Conservation (phyloP, 2,113 vertebrate genomes). For the Notarius quadriscutis region DNA sequence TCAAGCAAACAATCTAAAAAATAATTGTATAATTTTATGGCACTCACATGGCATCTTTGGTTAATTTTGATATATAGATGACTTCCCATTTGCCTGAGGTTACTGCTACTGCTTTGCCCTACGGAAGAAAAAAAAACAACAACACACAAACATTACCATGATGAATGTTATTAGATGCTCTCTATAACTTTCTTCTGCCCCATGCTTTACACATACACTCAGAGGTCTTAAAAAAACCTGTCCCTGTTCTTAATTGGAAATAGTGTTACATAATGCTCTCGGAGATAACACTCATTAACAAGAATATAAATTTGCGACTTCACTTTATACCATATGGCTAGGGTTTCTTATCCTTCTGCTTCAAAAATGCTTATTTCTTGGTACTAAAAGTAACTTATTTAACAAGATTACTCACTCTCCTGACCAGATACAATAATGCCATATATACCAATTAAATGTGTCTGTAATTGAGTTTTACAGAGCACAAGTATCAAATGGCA, state of each 20-base stretch:
- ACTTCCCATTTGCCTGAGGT: slow-evolving; percentile 96
- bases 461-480: slow-evolving; percentile 17
- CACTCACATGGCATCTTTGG: slow-evolving; percentile 87
- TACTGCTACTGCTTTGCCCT: slow-evolving; percentile 84
- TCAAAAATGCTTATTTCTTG: slow-evolving; percentile 8
- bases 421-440: slow-evolving; percentile 19
- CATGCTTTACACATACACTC: slow-evolving; percentile 3
- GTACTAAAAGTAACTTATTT: neutral
- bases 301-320: slow-evolving; percentile 16
- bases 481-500: neutral
- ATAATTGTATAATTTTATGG: neutral
- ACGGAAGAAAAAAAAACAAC: slow-evolving; percentile 40
- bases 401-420: slow-evolving; percentile 14
- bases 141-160: slow-evolving; percentile 4
- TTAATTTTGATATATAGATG: slow-evolving; percentile 90
- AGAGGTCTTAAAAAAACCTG: slow-evolving; percentile 14
- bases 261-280: slow-evolving; percentile 16
- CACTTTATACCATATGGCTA: slow-evolving; percentile 10
- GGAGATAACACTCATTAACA: slow-evolving; percentile 22
- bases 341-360: neutral
- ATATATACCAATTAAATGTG: slow-evolving; percentile 20
- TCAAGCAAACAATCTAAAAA: slow-evolving; percentile 1
- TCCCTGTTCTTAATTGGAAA: slow-evolving; percentile 24
- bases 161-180: slow-evolving; percentile 1
- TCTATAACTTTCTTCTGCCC: slow-evolving; percentile 17